Conservation (phyloP, 2,113 vertebrate genomes). For the Lagenorhynchus albirostris region DNA sequence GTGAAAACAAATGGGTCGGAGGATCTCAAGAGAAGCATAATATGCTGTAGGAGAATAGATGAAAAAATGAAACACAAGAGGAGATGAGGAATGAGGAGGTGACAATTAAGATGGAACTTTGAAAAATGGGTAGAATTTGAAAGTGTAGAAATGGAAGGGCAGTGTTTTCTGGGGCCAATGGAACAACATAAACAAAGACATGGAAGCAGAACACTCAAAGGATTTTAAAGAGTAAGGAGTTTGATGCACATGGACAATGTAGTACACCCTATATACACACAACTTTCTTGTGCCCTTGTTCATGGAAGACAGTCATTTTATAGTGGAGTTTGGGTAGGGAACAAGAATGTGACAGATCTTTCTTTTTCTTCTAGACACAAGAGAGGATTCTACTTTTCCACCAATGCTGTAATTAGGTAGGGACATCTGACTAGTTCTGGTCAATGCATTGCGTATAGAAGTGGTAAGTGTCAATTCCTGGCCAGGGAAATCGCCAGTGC, state of each 20-base stretch:
- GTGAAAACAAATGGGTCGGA: not conserved
- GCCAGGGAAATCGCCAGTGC: not conserved
- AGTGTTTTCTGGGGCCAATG: not conserved
- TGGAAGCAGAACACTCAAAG: not conserved
- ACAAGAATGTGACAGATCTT: not conserved
- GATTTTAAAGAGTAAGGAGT: not conserved
- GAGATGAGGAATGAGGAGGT: not conserved
- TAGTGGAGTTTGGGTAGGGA: not conserved
- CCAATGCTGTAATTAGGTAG: not conserved
- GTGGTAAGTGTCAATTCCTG: not conserved
- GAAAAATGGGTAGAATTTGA: not conserved
- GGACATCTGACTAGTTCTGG: not conserved
- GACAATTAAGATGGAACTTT: not conserved
- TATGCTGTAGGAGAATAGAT: not conserved
- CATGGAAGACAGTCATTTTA: not conserved
- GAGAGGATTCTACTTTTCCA: not conserved
- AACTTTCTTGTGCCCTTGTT: not conserved
- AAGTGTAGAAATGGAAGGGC: not conserved
- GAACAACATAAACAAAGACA: not conserved
- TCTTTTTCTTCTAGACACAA: not conserved
- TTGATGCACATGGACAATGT: not conserved
- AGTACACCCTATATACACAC: rapidly evolving
- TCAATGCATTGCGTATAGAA: not conserved
- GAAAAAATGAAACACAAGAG: not conserved
- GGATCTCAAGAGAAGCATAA: not conserved